Evolutionary conservation across 2,113 vertebrate species (phyloP), one percentile per base, ranked within the genome.

Genomic region (Antigone vipio): DNA sequence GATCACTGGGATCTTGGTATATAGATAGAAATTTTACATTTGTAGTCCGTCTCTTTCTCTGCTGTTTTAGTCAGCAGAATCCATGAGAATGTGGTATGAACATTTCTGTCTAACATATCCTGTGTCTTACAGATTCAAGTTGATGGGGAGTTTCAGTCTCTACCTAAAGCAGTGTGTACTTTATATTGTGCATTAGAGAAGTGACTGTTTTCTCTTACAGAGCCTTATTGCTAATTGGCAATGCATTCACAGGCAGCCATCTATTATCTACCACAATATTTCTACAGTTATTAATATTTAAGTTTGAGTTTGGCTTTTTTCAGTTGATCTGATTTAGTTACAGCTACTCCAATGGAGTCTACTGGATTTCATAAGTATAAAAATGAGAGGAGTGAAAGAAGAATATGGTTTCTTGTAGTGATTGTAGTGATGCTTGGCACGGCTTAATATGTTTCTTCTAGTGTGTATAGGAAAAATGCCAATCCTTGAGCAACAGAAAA

Each of bases 41-140:
- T 60, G 4, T 44, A 47, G 27, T 15, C 34, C 64, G 15, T 44
- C 11, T 9, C 19, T 11, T 11, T 27, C 50, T 40, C 9, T 42
- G n/a, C 9, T 42, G n/a, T 6, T 38, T 8, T 13, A 63, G 23
- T 24, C 58, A 42, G 63, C 26, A 84, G 56, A n/a, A 35, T 21
- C 40, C 50, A 23, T 30, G 47, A 9, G 27, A 8, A 16, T 1
- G 9, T 12, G 34, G 3, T 21, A 6, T 11, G 56, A 26, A 9
- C 13, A 0, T 2, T 9, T 40, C 20, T 74, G 47, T 42, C 11
- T 7, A 3, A 8, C 2, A 3, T 5, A 19, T 4, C 15, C 32
- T n/a, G 11, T 23, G 30, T 16, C 1, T 9, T 18, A 60, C 23
- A 42, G 60, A 1, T 1, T 7, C 20, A 27, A 53, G 32, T 45